Base-by-base conservation (phyloP, 2,797 vertebrate genomes). In the Crenichthys baileyi region DNA sequence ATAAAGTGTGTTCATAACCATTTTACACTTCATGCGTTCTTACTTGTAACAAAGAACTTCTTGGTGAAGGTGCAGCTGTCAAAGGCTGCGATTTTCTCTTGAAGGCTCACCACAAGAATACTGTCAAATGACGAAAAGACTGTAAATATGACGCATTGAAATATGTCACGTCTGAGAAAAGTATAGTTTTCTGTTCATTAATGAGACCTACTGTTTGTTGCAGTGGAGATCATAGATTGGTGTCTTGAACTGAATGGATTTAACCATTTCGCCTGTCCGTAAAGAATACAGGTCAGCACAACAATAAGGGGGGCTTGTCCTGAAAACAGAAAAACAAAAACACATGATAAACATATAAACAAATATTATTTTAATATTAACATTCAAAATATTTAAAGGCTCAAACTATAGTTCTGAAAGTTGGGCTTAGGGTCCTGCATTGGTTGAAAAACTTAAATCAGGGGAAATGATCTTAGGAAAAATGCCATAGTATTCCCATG, bases 41-140 rank as follows among this genome's bases (percentile, higher is more conserved):
- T 97, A 99, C 98, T 99, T 95, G 98, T 99, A 53, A 99, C 97
- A 89, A 99, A 99, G 96, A 99, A 99, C 78, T 98, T 99, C 94
- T 99, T 99, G 56, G 97, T 98, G 93, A 99, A 99, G 29, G 97
- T 99, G 93, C 98, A 99, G 95, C 98, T 99, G 95, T 99, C 98
- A 73, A 99, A 99, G 29, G 98, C 98, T 2, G 98, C 98, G 0
- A 99, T 99, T 95, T 99, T 99, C 94, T 99, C 98, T 80, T 99
- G 98, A 46, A 99, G 95, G 85, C 97, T 97, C 77, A 99, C 96
- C 0, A 98, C 97, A 0, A 99, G 97, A 79, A 99, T 97, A 94
- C 98, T 99, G 92, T 56, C 93, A 89, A 50, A 86, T 16, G 44
- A 16, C 68, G 58, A 76, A 63, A 76, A 79, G 0, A 75, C 2